Percentiles rank a stretch among this genome's conserved stretches.
These are phyloP conservation scores for Zaprionus kolodkinae DNA, from an alignment of 1,140 invertebrate species.

Conservation along the genomic window DNA sequence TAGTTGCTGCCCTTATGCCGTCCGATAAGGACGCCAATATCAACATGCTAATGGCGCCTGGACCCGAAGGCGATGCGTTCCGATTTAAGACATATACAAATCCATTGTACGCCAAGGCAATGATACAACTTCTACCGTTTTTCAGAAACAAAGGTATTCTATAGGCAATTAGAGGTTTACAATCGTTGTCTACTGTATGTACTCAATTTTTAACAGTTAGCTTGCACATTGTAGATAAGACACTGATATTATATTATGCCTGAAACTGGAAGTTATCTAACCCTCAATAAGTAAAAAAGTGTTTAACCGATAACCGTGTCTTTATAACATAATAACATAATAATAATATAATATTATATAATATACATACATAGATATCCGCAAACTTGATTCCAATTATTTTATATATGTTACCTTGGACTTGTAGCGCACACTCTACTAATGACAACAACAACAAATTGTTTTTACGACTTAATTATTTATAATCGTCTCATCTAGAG, in stretches of 20 bases:
- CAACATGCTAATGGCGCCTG: constrained; percentile 40
- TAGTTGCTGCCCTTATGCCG: constrained; percentile 40
- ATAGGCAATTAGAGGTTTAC: not conserved
- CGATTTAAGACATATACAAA: constrained; percentile 53
- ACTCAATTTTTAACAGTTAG: not conserved
- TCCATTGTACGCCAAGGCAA: constrained; percentile 58
- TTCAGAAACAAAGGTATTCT: constrained; percentile 48
- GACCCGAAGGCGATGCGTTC: constrained; percentile 51
- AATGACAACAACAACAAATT: not conserved
- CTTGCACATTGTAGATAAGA: not conserved
- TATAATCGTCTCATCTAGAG: not conserved
- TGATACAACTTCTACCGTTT: constrained; percentile 63
- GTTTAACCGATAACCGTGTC: too few relatives aligned
- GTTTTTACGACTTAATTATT: not conserved
- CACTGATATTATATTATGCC: not conserved
- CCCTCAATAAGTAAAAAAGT: too few relatives aligned
- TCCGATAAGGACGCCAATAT: constrained; percentile 64
- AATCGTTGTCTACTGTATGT: too few relatives aligned
- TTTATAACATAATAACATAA: too few relatives aligned
- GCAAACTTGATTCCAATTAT: not conserved
- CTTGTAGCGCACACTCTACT: not conserved
- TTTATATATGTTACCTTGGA: not conserved
- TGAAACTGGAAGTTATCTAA: too few relatives aligned
- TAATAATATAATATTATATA: not conserved
- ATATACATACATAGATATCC: not conserved